These are phyloP conservation scores for Psittacula echo DNA, from an alignment of 2,797 vertebrate genomes.

Conservation along the genomic window DNA sequence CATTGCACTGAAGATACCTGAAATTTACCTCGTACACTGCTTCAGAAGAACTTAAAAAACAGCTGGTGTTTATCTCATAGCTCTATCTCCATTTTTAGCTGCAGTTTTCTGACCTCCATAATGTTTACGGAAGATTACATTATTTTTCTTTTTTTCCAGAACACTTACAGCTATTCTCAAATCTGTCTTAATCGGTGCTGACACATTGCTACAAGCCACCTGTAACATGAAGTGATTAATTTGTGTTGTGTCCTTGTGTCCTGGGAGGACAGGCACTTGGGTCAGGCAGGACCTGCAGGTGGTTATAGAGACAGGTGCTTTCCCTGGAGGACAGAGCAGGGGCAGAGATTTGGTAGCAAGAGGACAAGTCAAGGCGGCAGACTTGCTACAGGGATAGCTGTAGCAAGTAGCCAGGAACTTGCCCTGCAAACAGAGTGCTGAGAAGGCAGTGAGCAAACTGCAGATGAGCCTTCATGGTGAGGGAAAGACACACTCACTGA, in stretches of 20 bases:
- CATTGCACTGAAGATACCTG: slow-evolving; percentile 27
- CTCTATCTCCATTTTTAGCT: slow-evolving; percentile 61
- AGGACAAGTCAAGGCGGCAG: not conserved
- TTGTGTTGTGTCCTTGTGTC: not conserved
- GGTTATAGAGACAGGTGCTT: not conserved
- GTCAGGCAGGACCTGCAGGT: not conserved
- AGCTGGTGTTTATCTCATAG: slow-evolving; percentile 65
- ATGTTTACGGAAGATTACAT: slow-evolving; percentile 32
- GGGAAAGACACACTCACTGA: not conserved
- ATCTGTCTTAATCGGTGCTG: slow-evolving; percentile 10
- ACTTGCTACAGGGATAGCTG: not conserved
- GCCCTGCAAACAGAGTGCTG: not conserved
- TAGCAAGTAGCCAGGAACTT: not conserved
- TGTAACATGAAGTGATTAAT: not conserved
- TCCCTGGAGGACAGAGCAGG: not conserved
- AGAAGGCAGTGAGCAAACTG: not conserved
- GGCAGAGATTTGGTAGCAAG: not conserved
- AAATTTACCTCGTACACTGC: slow-evolving; percentile 3
- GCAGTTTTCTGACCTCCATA: slow-evolving; percentile 52
- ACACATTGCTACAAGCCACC: slow-evolving; percentile 42
- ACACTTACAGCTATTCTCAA: slow-evolving; percentile 23
- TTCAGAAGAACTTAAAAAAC: slow-evolving; percentile 47
- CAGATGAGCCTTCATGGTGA: not conserved
- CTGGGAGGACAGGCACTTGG: not conserved
- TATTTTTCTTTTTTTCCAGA: not conserved